Base-by-base conservation (phyloP, 2,113 vertebrate genomes). In the Leptosomus discolor region DNA sequence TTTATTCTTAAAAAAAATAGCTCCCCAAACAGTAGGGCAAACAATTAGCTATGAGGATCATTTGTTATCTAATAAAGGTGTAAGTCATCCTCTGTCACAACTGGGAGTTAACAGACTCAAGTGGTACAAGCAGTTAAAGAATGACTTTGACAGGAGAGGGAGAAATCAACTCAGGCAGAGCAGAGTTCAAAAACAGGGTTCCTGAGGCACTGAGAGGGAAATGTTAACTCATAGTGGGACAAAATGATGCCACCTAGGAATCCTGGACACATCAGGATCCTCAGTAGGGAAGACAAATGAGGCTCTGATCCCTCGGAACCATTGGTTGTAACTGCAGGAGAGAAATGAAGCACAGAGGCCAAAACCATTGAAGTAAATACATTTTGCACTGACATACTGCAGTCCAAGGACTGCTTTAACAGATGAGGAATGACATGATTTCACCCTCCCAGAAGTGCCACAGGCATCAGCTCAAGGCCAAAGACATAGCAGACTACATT, bases 361-460 rank as follows among this genome's bases (percentile, higher is more conserved):
- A 70, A 77, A 95, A 53, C 58, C 48, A 15, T 34, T 58, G 37
- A 91, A 67, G 48, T 30, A 81, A 78, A 85, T 22, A 45, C 15
- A 26, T 56, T 94, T 68, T 21, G 34, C 65, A n/a, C 30, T 39
- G 27, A 82, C 85, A 65, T 26, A 79, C 69, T 79, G 27, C 70
- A 65, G 54, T 76, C 70, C 94, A 93, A 85, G 75, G 70, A 43
- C 90, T 79, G 65, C 77, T 96, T 57, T 92, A 92, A 92, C 57
- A 48, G 48, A 93, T 64, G 67, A 93, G 53, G 87, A 95, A 92
- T 76, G 39, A 85, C 36, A 79, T 79, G 78, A 94, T 90, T 95
- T 94, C 93, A 95, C 34, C 21, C 70, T 95, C 70, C 23, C 53
- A 92, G 48, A 92, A 88, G 53, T 15, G 58, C 90, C 70, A 86